Conservation (phyloP, 1,140 invertebrate genomes). For the Globodera rostochiensis region DNA sequence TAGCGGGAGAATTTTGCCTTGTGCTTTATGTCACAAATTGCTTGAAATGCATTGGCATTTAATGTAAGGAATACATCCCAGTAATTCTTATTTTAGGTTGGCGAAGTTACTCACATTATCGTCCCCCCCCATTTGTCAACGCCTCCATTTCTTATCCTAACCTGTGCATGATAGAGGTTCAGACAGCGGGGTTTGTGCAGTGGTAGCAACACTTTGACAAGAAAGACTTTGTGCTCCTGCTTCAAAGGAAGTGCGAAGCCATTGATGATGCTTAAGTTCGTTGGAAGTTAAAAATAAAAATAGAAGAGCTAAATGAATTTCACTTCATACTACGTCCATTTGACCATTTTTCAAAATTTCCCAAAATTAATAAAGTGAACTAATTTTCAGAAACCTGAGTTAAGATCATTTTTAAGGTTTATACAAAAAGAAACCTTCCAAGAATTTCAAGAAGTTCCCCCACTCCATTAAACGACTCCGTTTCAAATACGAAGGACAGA, state of each 20-base stretch:
- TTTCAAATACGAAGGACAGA: slow-evolving; percentile 91
- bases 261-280: slow-evolving; percentile 65
- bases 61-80: too few relatives aligned
- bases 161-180: slow-evolving; percentile 64
- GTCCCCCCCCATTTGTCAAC: too few relatives aligned
- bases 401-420: too few relatives aligned
- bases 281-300: slow-evolving; percentile 3
- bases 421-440: slow-evolving; percentile 70
- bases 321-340: too few relatives aligned
- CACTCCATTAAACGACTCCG: slow-evolving; percentile 97
- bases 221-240: slow-evolving; percentile 89
- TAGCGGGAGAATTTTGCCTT: background rate
- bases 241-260: slow-evolving; percentile 72
- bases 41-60: too few relatives aligned
- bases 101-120: too few relatives aligned
- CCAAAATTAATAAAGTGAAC: background rate
- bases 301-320: too few relatives aligned
- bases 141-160: background rate
- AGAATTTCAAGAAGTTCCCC: slow-evolving; percentile 96
- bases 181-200: slow-evolving; percentile 68
- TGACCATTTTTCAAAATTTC: background rate
- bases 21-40: too few relatives aligned
- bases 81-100: too few relatives aligned
- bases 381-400: too few relatives aligned
- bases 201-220: slow-evolving; percentile 90